Evolutionary conservation across 2,888 invertebrate genomes (phyloP).

Genomic region (Dolomedes plantarius): DNA sequence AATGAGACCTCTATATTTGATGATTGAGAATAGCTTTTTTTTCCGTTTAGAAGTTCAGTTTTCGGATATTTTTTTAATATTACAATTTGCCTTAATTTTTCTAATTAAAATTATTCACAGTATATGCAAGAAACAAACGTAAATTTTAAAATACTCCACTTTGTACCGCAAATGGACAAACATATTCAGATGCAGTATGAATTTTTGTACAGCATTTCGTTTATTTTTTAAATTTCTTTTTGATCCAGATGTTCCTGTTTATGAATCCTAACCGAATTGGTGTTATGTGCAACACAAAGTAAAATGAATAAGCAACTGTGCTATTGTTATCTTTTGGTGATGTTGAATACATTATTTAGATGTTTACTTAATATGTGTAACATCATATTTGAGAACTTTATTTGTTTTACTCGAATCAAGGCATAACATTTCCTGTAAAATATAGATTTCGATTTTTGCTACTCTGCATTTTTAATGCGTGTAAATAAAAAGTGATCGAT

Average conservation of each 20-base stretch:
- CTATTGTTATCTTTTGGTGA: conserved; percentile 48
- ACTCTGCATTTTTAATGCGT: conserved; percentile 39
- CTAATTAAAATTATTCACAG: no score
- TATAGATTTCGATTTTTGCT: conserved; percentile 56
- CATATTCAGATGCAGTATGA: not conserved
- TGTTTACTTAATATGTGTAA: conserved; percentile 55
- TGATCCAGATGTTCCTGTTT: conserved; percentile 46
- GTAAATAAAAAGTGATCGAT: conserved; percentile 38
- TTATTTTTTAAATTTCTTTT: conserved; percentile 1
- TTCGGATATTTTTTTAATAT: no score
- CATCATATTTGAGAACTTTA: conserved; percentile 35
- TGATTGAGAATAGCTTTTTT: no score
- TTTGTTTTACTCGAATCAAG: not conserved
- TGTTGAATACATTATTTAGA: conserved; percentile 42
- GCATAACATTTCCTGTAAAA: conserved; percentile 38
- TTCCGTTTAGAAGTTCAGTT: no score
- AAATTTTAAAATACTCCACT: no score
- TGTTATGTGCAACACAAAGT: conserved; percentile 53
- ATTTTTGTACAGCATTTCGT: not conserved
- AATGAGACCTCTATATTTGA: no score
- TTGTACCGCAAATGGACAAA: no score
- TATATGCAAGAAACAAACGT: no score
- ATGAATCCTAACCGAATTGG: conserved; percentile 62
- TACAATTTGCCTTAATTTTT: no score
- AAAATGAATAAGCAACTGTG: conserved; percentile 32